Base-by-base conservation (phyloP, 2,888 invertebrate genomes). In the Drosophila phalerata region DNA sequence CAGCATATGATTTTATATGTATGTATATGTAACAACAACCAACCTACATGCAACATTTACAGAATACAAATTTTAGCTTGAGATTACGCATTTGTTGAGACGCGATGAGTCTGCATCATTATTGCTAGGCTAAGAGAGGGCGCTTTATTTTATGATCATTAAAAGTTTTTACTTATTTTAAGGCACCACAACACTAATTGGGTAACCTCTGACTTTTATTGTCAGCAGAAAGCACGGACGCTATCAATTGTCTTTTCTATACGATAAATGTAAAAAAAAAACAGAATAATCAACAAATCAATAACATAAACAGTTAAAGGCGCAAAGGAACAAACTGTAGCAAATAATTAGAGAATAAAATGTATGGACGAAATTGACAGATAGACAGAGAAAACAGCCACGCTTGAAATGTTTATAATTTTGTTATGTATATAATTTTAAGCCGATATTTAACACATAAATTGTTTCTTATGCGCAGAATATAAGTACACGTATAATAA, bases 371-470 rank as follows among this genome's bases (percentile, higher is more conserved):
- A 77, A 67, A 83, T 64, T 71, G 67, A 85, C 70, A 80, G 58
- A 67, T 32, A 62, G 61, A 72, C 60, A 64, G 67, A 82, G 69
- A 70, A 77, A 85, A 80, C 69, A 74, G 69, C 68, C 77, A 78
- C 73, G 81, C 73, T 88, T 83, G 77, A 86, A 88, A 86, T 76
- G 88, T 84, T 88, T 85, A 88, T 85, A 76, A 88, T 84, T 85
- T 85, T 85, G 84, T 85, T 85, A 88, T 88, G 84, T 85, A 85
- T 88, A 88, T 85, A 85, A 86, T 88, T 86, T 81, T 85, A 85
- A 85, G 81, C 68, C 68, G 65, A 63, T 83, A 86, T 86, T 78
- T 84, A 86, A 83, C 64, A 80, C 67, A 68, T 72, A 73, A 63
- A 72, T 72, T 85, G 84, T 84, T 84, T 84, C 66, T 48, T 72